Evolutionary conservation across 2,797 vertebrate species (phyloP).

Genomic region (Tachyglossus aculeatus): DNA sequence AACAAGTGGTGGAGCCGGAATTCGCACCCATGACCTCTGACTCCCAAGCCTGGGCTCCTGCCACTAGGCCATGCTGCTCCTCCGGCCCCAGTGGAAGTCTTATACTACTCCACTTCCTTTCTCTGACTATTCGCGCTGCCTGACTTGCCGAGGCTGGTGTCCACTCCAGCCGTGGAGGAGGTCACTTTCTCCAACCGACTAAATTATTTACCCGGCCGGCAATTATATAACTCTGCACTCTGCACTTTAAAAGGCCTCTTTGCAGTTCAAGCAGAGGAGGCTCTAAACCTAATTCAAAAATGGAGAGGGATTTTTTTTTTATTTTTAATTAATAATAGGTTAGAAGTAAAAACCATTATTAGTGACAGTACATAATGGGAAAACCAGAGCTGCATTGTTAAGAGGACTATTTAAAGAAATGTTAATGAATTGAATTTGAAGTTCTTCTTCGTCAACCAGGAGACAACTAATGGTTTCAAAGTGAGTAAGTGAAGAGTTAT

Average conservation of each 20-base stretch:
- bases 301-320: constrained; percentile 51
- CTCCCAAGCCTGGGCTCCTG: no score
- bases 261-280: constrained; percentile 29
- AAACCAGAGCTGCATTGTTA: constrained; percentile 62
- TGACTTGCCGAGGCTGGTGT: constrained; percentile 46
- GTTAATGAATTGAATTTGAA: constrained; percentile 73
- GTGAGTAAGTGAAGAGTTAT: constrained; percentile 73
- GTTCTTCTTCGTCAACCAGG: constrained; percentile 71
- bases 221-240: constrained; percentile 61
- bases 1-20: no score
- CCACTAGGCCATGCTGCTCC: no score
- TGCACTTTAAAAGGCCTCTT: constrained; percentile 44
- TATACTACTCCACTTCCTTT: constrained; percentile 65
- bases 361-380: constrained; percentile 65
- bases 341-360: constrained; percentile 70
- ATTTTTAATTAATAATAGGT: constrained; percentile 78
- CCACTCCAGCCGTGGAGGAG: constrained; percentile 57
- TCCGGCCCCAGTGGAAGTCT: constrained; percentile 67
- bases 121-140: constrained; percentile 65
- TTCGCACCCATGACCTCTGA: no score
- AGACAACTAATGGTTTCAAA: constrained; percentile 74
- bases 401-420: constrained; percentile 75
- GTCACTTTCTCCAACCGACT: constrained; percentile 63
- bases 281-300: constrained; percentile 62
- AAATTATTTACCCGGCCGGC: constrained; percentile 75